phyloP scores from a whole-genome alignment of 1,140 invertebrate genomes.

The Tetragonula clypearis region DNA sequence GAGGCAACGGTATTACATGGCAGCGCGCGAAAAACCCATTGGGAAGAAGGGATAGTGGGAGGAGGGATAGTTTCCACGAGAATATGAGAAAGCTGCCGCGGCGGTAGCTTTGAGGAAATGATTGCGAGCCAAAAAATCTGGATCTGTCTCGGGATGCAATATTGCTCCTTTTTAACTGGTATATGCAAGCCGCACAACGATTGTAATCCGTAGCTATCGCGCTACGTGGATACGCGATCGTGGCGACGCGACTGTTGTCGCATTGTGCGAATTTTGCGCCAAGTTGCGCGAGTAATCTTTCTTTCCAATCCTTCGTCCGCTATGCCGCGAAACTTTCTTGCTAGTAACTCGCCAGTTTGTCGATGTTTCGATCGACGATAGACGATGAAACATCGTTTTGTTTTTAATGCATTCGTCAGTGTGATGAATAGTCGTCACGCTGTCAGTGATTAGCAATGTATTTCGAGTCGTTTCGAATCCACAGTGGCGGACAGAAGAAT shows the following conservation, averaged over 20 bases:
- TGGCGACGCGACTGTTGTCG: too few species aligned
- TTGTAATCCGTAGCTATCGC: neutral
- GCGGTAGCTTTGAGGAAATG: slow-evolving; percentile 48
- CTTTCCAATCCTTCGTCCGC: neutral
- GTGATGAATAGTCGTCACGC: too few species aligned
- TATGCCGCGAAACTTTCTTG: neutral
- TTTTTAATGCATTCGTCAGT: neutral
- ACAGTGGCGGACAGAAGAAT: too few species aligned
- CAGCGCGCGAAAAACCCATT: neutral
- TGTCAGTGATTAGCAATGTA: too few species aligned
- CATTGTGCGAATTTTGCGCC: too few species aligned
- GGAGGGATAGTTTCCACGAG: slow-evolving; percentile 8
- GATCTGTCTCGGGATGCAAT: slow-evolving; percentile 15
- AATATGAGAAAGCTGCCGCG: slow-evolving; percentile 44
- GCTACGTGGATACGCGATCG: too few species aligned
- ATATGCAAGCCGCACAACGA: too few species aligned
- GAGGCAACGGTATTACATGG: slow-evolving; percentile 42
- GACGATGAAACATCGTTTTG: neutral
- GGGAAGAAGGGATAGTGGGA: too few species aligned
- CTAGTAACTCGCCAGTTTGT: neutral
- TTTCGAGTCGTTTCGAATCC: too few species aligned
- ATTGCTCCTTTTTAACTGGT: slow-evolving; percentile 22
- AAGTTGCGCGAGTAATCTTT: neutral
- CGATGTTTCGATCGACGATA: neutral
- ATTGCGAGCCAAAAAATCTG: slow-evolving; percentile 46